Base-by-base conservation (phyloP, 1,140 invertebrate species). In the Neoseiulus cucumeris region DNA sequence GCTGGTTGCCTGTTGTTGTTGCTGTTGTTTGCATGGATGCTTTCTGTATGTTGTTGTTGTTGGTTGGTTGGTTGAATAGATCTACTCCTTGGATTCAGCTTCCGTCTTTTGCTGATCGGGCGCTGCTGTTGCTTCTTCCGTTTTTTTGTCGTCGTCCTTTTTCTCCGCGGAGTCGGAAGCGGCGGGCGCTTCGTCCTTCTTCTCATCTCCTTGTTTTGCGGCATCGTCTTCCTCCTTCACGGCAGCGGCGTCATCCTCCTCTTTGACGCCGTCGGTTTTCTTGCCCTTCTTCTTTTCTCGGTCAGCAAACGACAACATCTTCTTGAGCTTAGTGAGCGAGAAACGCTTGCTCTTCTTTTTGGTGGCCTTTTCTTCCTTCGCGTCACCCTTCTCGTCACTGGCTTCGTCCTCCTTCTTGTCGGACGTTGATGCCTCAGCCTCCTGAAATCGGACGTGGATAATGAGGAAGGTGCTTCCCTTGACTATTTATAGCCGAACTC, bases 271-370 rank as follows among this genome's bases (percentile, higher is more conserved):
- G 22, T 59, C 51, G 14, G 25, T 59, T 33, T 59, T 59, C 14
- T 25, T 33, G 51, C 33, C 51, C 51, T 59, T 59, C 17, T 59
- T 33, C 51, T 59, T 59, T 25, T 59, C n/a, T n/a, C n/a, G n/a
- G n/a, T n/a, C 51, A 6, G 14, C 12, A 20, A 59, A 59, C 14
- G 51, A 59, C 14, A 59, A 25, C 17, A 59, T 59, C 22, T 59
- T 59, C 51, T 59, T 59, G 25, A 59, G 51, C 51, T 59, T 59
- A 20, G 14, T 59, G 17, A 59, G 33, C 14, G 51, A 59, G 22
- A 59, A 59, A 59, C 51, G 51, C 51, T 59, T 59, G 14, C 51
- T 33, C 22, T 59, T 59, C 51, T 59, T 59, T 59, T 59, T 59
- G 22, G 51, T 20, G 25, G 25, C 33, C 22, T 59, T 33, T 20